Conservation (phyloP, 30 jellyfish, hydroid and myxozoan genomes). For the Hydractinia symbiolongicarpus region DNA sequence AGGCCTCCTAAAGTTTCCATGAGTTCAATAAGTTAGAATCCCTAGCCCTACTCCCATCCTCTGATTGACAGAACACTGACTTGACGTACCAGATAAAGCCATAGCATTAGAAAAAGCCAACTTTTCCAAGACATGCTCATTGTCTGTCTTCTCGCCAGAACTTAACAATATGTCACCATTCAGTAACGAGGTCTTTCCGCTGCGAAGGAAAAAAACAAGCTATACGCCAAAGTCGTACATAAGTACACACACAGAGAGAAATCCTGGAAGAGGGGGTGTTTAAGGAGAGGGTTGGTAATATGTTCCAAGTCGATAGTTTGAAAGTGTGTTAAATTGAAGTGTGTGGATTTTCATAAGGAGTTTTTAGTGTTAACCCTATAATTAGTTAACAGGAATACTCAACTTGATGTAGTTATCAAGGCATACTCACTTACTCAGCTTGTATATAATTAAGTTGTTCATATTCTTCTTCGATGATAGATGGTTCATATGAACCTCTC, state of each 20-base stretch:
- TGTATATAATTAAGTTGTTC: neutral
- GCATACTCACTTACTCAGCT: neutral
- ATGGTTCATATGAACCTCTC: neutral
- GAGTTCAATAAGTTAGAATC: too few species aligned
- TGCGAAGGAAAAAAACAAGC: conserved; percentile 7
- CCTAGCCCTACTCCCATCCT: too few species aligned
- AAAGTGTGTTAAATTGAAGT: too few species aligned
- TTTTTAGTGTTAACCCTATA: neutral
- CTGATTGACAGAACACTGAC: neutral
- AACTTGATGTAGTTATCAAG: neutral
- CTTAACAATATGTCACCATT: conserved; percentile 59
- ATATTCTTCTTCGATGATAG: neutral
- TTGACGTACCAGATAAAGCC: conserved; percentile 79
- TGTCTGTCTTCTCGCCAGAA: conserved; percentile 18
- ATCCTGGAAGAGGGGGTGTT: too few species aligned
- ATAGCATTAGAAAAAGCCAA: conserved; percentile 91
- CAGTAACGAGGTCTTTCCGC: conserved; percentile 47
- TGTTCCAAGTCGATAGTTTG: too few species aligned
- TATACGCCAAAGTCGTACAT: too few species aligned
- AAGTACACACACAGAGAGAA: too few species aligned
- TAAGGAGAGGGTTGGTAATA: too few species aligned
- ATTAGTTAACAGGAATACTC: too few species aligned
- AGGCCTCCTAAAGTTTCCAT: too few species aligned
- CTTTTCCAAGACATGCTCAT: conserved; percentile 69
- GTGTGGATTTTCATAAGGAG: too few species aligned